phyloP scores from a whole-genome alignment of 2,888 invertebrate species.

The Eucera pruinosa region DNA sequence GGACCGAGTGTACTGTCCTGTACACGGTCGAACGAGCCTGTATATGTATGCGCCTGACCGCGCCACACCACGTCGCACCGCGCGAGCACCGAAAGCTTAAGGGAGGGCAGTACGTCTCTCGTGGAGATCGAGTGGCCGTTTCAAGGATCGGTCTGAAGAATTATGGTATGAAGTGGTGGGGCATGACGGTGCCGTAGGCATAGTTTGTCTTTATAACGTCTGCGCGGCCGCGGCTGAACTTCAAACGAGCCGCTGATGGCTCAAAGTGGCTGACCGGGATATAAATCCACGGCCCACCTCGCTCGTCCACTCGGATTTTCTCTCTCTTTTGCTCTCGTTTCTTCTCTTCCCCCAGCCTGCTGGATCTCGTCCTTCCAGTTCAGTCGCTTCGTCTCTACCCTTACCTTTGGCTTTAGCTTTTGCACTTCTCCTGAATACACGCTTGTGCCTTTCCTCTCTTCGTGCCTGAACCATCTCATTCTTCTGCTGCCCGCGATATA shows the following conservation, averaged over 20 bases:
- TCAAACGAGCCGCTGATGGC: slow-evolving; percentile 84
- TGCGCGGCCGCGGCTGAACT: slow-evolving; percentile 81
- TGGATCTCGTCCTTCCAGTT: slow-evolving; percentile 41
- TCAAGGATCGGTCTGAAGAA: slow-evolving; percentile 79
- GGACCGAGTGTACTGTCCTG: neutral
- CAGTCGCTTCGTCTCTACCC: slow-evolving; percentile 10
- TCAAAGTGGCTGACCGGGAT: slow-evolving; percentile 83
- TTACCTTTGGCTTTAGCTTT: slow-evolving; percentile 14
- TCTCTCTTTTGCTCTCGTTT: slow-evolving; percentile 48
- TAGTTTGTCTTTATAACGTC: slow-evolving; percentile 85
- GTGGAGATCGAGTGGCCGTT: slow-evolving; percentile 70
- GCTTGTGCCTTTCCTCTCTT: neutral
- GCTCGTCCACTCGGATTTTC: slow-evolving; percentile 64
- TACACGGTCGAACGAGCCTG: slow-evolving; percentile 18
- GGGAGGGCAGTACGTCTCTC: slow-evolving; percentile 64
- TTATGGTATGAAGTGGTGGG: slow-evolving; percentile 83
- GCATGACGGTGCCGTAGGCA: slow-evolving; percentile 83
- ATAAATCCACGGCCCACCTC: slow-evolving; percentile 83
- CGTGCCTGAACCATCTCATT: slow-evolving; percentile 28
- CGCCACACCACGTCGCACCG: too few relatives aligned
- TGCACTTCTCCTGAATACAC: slow-evolving; percentile 14
- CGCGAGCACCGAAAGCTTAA: slow-evolving; percentile 30
- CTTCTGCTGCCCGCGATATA: slow-evolving; percentile 36
- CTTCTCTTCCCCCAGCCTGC: slow-evolving; percentile 4
- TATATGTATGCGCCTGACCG: neutral